Base-by-base conservation (phyloP, 2,113 vertebrate species). In the Paralichthys olivaceus region DNA sequence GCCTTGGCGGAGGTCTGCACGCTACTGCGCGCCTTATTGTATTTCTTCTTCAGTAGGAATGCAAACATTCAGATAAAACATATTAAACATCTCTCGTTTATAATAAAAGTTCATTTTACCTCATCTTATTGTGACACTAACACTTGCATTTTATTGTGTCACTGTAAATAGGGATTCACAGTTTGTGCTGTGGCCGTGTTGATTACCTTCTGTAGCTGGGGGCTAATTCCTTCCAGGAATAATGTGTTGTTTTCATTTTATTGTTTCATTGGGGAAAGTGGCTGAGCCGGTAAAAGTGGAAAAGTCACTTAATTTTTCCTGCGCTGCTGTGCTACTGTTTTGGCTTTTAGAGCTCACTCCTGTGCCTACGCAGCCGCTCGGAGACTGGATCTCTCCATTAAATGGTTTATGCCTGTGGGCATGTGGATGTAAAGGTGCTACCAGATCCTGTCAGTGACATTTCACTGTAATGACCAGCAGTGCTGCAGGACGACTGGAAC, bases 301-400 rank as follows among this genome's bases (percentile, higher is more conserved):
- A 85, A 87, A 90, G 78, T 72, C 29, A 59, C 77, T 88, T 83
- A 74, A 84, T 87, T 84, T 78, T 87, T 73, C 83, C 51, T 55
- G 28, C 57, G 53, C 80, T 67, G 7, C 78, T 0, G 13, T 79
- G 87, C 90, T 92, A 88, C 92, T 89, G 90, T 92, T 90, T 84
- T 92, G 91, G 85, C 86, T 75, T 86, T 77, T 13, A 53, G 69
- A 73, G 69, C 5, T 0, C n/a, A 32, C 14, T 64, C 43, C 75
- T 34, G 68, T 20, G 19, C 89, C 84, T 65, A 40, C 55, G 12
- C 77, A 65, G 72, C 65, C n/a, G 1, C n/a, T 34, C 53, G 23
- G 70, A 82, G 72, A 62, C 79, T 63, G 49, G 54, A 70, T 68
- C 37, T 40, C 59, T 53, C 77, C 73, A 72, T 87, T 76, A 77